A percentile compares a stretch with the other conserved stretches of the same genome.
Conservation (phyloP, 2,797 vertebrate species). For the Euphonia xanthogaster region DNA sequence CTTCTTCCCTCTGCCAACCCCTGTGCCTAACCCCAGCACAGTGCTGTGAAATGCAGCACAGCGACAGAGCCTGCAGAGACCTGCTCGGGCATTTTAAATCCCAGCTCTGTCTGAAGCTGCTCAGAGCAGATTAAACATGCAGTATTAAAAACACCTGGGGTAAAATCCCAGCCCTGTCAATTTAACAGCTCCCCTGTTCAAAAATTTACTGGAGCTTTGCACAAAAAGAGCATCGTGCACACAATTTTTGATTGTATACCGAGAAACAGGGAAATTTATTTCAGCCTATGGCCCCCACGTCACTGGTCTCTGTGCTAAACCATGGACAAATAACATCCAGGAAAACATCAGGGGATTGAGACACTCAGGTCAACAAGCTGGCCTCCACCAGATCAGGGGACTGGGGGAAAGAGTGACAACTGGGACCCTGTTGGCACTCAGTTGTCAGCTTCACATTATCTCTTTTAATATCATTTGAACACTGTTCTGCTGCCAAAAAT, state of each 20-base stretch:
- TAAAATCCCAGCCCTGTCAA: background rate
- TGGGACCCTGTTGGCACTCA: background rate
- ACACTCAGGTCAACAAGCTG: background rate
- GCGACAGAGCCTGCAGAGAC: background rate
- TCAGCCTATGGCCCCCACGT: background rate
- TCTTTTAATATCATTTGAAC: background rate
- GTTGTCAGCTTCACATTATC: background rate
- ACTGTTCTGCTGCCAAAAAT: background rate
- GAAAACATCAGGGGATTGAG: background rate
- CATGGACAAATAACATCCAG: background rate
- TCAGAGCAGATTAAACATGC: background rate
- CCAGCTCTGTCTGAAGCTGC: background rate
- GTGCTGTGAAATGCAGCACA: background rate
- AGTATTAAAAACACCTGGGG: background rate
- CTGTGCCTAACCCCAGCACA: background rate
- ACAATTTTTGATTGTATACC: background rate
- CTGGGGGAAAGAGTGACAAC: background rate
- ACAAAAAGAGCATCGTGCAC: background rate
- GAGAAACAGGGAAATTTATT: background rate
- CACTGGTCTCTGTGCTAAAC: background rate
- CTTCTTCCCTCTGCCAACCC: background rate
- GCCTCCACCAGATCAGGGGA: background rate
- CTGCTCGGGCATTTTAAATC: background rate
- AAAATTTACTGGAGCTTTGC: background rate
- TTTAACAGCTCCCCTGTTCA: background rate